These are phyloP conservation scores for Ellobius talpinus DNA, from an alignment of 2,113 vertebrate species.

Conservation along the genomic window DNA sequence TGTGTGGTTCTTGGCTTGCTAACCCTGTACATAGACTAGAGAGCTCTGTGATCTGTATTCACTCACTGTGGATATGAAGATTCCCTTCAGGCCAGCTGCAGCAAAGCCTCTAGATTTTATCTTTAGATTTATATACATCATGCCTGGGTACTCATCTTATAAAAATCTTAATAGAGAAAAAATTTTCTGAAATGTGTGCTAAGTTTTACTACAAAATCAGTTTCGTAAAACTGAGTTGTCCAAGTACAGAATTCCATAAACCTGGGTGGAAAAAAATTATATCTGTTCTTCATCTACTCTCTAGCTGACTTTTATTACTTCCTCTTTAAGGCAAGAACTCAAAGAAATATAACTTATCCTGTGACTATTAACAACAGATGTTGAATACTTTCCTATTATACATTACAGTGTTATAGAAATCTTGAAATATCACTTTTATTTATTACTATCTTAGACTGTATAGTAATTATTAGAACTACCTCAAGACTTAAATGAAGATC, in stretches of 20 bases:
- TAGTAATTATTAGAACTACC: constrained; percentile 14
- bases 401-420: background rate
- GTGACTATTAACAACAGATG: background rate
- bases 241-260: background rate
- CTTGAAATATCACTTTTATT: constrained; percentile 16
- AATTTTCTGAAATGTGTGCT: background rate
- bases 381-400: constrained; percentile 3
- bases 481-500: background rate
- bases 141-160: background rate
- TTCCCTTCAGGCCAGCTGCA: background rate
- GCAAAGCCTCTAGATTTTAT: background rate
- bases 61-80: background rate
- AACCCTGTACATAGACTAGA: background rate
- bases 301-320: constrained; percentile 54
- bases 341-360: background rate
- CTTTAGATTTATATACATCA: background rate
- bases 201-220: background rate
- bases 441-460: constrained; percentile 43
- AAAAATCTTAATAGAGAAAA: constrained; percentile 8
- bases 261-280: background rate
- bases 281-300: constrained; percentile 28
- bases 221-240: constrained; percentile 39
- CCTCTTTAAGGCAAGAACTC: constrained; percentile 24
- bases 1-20: background rate
- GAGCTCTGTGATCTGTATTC: background rate